These are phyloP conservation scores for Orbicella faveolata DNA, from an alignment of 64 coral and sea anemone genomes.

Conservation along the genomic window DNA sequence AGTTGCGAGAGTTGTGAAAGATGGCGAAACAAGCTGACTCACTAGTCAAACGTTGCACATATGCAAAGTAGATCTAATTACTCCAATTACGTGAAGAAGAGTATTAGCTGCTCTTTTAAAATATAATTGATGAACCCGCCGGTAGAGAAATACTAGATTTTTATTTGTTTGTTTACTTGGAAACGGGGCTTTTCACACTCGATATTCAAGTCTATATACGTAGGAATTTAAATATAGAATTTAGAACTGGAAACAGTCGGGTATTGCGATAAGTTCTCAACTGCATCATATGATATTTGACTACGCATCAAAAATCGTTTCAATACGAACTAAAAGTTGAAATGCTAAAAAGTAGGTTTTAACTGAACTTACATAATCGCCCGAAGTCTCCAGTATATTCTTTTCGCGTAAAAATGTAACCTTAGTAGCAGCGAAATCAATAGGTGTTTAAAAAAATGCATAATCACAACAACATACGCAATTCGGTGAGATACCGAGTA, in stretches of 20 bases:
- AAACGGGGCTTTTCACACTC: not conserved
- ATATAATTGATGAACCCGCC: conserved; percentile 38
- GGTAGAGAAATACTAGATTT: conserved; percentile 38
- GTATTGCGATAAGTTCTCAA: not conserved
- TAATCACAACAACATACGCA: no score
- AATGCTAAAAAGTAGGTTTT: not conserved
- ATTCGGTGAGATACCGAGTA: no score
- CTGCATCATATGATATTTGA: not conserved
- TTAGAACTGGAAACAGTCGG: not conserved
- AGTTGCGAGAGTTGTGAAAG: not conserved
- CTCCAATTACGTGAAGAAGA: conserved; percentile 17
- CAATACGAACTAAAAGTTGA: not conserved
- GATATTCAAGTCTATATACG: not conserved
- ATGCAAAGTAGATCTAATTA: conserved; percentile 16
- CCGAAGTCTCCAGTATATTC: no score
- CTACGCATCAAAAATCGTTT: not conserved
- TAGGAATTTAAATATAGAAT: conserved; percentile 4
- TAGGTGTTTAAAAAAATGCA: no score
- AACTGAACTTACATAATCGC: no score
- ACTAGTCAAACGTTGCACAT: not conserved
- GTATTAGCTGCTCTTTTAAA: not conserved
- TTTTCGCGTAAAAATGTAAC: no score
- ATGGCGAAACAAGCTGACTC: conserved; percentile 3
- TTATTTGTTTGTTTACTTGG: conserved; percentile 51
- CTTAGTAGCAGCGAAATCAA: no score